phyloP scores from a whole-genome alignment of 2,888 invertebrate species.

The Zhengitettix transpicula region DNA sequence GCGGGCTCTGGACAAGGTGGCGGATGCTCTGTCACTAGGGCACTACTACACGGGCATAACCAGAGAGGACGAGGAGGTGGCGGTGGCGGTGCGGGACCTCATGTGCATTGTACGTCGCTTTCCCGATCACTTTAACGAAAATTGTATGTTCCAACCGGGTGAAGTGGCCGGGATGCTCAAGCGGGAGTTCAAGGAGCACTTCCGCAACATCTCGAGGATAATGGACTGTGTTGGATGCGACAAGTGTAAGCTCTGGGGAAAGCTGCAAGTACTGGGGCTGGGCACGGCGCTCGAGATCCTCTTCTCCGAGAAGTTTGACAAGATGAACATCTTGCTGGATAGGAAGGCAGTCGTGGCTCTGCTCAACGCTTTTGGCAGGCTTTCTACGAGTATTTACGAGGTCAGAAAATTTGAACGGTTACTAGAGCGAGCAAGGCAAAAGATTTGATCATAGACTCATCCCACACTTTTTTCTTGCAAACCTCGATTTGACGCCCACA shows the following conservation, averaged over 20 bases:
- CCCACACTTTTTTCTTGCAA: too few species aligned
- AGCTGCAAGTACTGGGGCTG: conserved; percentile 81
- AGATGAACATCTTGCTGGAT: conserved; percentile 44
- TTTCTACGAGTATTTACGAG: background rate
- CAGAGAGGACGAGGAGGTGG: conserved; percentile 73
- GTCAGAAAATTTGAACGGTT: background rate
- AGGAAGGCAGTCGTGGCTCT: conserved; percentile 88
- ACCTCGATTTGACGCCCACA: too few species aligned
- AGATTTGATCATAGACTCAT: too few species aligned
- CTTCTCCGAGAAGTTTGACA: conserved; percentile 75
- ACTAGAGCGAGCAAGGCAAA: too few species aligned
- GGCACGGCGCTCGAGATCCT: conserved; percentile 96
- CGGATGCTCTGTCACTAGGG: conserved; percentile 69
- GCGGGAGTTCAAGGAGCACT: conserved; percentile 86
- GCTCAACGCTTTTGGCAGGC: conserved; percentile 86
- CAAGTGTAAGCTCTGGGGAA: conserved; percentile 98
- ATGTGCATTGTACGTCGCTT: conserved; percentile 64
- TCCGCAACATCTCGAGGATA: conserved; percentile 89
- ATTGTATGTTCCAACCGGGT: conserved; percentile 74
- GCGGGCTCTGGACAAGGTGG: conserved; percentile 82
- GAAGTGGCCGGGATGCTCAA: conserved; percentile 58
- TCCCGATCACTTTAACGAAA: conserved; percentile 91
- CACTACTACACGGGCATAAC: conserved; percentile 85
- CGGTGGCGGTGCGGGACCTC: conserved; percentile 67
- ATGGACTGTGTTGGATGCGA: conserved; percentile 99